Conservation (phyloP, 2,113 vertebrate species). For the Sinocyclocheilus grahami region DNA sequence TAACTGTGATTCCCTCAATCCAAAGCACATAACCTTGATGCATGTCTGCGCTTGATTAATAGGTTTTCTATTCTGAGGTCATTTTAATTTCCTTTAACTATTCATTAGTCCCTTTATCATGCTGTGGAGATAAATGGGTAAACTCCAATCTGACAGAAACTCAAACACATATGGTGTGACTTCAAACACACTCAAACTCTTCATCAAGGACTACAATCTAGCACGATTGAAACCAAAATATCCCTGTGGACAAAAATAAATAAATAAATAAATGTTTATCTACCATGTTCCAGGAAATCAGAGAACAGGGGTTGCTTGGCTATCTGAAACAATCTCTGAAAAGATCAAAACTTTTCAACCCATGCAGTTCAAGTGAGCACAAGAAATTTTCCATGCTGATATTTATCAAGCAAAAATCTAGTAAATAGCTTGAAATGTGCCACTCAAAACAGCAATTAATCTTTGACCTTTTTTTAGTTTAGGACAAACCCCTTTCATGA, state of each 20-base stretch:
- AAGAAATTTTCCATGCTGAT: no score
- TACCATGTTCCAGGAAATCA: not conserved
- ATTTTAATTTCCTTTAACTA: slow-evolving; percentile 75
- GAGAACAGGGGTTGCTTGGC: not conserved
- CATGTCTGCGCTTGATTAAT: slow-evolving; percentile 66
- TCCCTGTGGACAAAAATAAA: not conserved
- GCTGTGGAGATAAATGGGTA: not conserved
- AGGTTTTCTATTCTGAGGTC: slow-evolving; percentile 74
- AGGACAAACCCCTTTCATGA: not conserved
- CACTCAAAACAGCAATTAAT: not conserved
- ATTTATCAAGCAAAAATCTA: not conserved
- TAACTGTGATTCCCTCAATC: slow-evolving; percentile 70
- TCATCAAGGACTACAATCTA: not conserved
- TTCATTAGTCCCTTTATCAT: slow-evolving; percentile 64
- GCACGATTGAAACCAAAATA: not conserved
- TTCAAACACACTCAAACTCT: not conserved
- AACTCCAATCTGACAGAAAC: slow-evolving; percentile 40
- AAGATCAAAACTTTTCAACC: not conserved
- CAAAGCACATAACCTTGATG: slow-evolving; percentile 60
- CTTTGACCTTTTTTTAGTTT: not conserved
- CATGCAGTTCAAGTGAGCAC: not conserved
- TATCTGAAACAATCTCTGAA: no score
- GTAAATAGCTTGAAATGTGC: not conserved
- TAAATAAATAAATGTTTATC: not conserved
- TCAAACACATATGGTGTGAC: slow-evolving; percentile 18